Conservation (phyloP, 1,140 invertebrate genomes). For the Brachionus rotundiformis region DNA sequence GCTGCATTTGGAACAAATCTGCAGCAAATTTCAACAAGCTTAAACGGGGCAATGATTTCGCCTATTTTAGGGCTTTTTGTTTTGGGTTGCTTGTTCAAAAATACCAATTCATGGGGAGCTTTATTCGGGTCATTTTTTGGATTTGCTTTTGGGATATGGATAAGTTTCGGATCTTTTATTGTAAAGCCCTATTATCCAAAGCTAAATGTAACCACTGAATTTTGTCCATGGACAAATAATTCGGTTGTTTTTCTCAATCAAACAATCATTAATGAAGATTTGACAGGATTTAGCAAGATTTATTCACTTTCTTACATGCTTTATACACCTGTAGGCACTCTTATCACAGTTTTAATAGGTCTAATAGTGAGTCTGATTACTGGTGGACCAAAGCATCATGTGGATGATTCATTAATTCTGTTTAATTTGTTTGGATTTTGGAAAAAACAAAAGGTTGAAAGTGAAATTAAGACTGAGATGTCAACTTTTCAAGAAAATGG, state of each 20-base stretch:
- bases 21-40: conserved; percentile 58
- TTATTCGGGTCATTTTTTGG: not conserved
- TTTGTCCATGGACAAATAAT: not conserved
- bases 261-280: not conserved
- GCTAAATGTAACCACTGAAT: not conserved
- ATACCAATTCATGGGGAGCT: conserved; percentile 56
- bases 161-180: conserved; percentile 2
- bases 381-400: conserved; percentile 16
- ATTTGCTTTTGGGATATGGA: conserved; percentile 10
- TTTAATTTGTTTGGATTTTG: not conserved
- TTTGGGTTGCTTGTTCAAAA: conserved; percentile 60
- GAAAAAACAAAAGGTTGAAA: conserved; percentile 15
- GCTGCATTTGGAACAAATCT: conserved; percentile 53
- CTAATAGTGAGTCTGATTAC: conserved; percentile 73
- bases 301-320: conserved; percentile 83
- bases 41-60: conserved; percentile 60
- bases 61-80: conserved; percentile 61
- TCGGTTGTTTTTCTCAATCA: not conserved
- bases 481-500: not conserved
- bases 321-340: conserved; percentile 74
- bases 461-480: not conserved
- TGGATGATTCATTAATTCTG: conserved; percentile 2
- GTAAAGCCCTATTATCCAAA: conserved; percentile 34
- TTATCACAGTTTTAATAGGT: conserved; percentile 69
- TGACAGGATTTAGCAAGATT: conserved; percentile 56